Percentiles rank a stretch among this genome's conserved stretches.
These are phyloP conservation scores for Serranus cabrilla DNA, from an alignment of 2,797 vertebrate species.

Conservation along the genomic window DNA sequence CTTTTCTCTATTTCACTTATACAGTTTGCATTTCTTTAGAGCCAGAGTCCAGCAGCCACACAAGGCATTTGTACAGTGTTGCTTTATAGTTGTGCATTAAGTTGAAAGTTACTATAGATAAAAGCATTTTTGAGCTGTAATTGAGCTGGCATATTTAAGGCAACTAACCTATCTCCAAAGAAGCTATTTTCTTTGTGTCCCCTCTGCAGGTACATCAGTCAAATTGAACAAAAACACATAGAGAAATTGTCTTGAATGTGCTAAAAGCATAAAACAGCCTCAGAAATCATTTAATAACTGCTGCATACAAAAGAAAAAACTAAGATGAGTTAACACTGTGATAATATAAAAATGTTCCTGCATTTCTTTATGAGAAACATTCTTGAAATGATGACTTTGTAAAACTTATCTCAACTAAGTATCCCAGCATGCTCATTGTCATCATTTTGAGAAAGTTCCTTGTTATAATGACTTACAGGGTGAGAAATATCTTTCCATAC, in stretches of 20 bases:
- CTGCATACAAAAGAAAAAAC: not conserved
- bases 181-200: not conserved
- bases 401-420: too few relatives aligned
- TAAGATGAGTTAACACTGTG: too few relatives aligned
- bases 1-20: not conserved
- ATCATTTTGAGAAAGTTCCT: too few relatives aligned
- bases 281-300: not conserved
- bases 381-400: too few relatives aligned
- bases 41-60: not conserved
- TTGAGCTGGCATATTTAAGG: not conserved
- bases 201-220: not conserved
- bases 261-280: not conserved
- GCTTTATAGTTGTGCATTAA: not conserved
- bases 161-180: not conserved
- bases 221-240: not conserved
- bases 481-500: not conserved
- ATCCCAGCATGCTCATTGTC: too few relatives aligned
- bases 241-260: too few relatives aligned
- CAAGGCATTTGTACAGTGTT: not conserved
- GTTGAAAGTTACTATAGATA: not conserved
- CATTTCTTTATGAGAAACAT: too few relatives aligned
- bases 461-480: too few relatives aligned
- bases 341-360: too few relatives aligned
- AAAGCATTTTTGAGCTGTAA: not conserved
- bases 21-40: not conserved